Percentiles rank a stretch among this genome's conserved stretches.
Conservation (phyloP, 2,888 invertebrate genomes). For the Orchesellides sinensis region DNA sequence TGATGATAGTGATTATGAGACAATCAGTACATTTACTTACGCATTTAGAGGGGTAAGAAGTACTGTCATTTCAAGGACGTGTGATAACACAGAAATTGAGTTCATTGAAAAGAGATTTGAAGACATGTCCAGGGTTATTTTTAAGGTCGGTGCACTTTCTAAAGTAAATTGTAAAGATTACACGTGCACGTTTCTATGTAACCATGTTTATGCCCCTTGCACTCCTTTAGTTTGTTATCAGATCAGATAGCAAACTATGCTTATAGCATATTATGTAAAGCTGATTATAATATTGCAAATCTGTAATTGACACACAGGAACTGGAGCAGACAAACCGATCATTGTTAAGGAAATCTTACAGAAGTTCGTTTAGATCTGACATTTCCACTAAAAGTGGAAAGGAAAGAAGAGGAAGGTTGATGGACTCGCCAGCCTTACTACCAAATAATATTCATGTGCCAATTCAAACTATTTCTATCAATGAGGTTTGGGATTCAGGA, state of each 20-base stretch:
- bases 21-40: conserved; percentile 23
- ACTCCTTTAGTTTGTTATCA: background rate
- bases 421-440: background rate
- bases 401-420: too few species aligned
- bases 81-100: conserved; percentile 49
- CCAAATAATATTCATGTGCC: background rate
- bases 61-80: conserved; percentile 27
- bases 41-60: conserved; percentile 24
- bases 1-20: conserved; percentile 5
- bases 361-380: conserved; percentile 13
- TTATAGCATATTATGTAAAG: background rate
- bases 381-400: conserved; percentile 5
- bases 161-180: background rate
- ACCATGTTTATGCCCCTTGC: too few species aligned
- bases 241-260: background rate
- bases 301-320: background rate
- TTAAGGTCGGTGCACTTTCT: conserved; percentile 54
- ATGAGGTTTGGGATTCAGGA: background rate
- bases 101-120: conserved; percentile 65
- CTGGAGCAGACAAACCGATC: conserved; percentile 2
- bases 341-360: conserved; percentile 1
- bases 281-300: background rate
- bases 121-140: conserved; percentile 64
- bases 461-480: background rate
- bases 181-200: background rate